A percentile compares a stretch with the other conserved stretches of the same genome.
These are phyloP conservation scores for Orthosia gothica DNA, from an alignment of 2,888 invertebrate genomes.

Conservation along the genomic window DNA sequence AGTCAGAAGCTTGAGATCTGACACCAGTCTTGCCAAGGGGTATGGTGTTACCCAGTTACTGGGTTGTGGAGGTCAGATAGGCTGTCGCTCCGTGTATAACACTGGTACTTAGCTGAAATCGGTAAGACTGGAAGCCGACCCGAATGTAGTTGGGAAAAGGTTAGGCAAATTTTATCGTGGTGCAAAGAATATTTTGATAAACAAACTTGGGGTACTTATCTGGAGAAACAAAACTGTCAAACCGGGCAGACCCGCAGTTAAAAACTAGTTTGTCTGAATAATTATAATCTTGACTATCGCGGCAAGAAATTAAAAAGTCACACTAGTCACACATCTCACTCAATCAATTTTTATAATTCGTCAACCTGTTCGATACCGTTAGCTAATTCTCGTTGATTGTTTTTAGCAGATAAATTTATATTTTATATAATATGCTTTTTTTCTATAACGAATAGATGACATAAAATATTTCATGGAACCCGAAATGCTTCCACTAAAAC, in stretches of 20 bases:
- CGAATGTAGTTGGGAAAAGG: too few species aligned
- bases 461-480: not conserved
- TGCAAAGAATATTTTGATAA: not conserved
- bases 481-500: not conserved
- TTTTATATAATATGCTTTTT: too few species aligned
- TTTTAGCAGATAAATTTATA: slow-evolving; percentile 6
- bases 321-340: slow-evolving; percentile 57
- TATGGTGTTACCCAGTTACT: too few species aligned
- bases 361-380: slow-evolving; percentile 69
- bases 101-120: too few species aligned
- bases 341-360: slow-evolving; percentile 64
- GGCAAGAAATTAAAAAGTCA: slow-evolving; percentile 49
- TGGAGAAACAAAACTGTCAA: not conserved
- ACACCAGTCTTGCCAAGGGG: too few species aligned
- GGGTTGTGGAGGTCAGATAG: too few species aligned
- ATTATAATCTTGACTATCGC: slow-evolving; percentile 23
- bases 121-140: too few species aligned
- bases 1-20: too few species aligned
- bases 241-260: not conserved
- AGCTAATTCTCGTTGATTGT: slow-evolving; percentile 56
- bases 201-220: not conserved
- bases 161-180: too few species aligned
- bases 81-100: too few species aligned
- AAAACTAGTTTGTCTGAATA: slow-evolving; percentile 31
- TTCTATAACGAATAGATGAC: not conserved